Evolutionary conservation across 2,888 invertebrate genomes (phyloP), one percentile per base, ranked within the genome.

Genomic region (Rhodophaea formosa): DNA sequence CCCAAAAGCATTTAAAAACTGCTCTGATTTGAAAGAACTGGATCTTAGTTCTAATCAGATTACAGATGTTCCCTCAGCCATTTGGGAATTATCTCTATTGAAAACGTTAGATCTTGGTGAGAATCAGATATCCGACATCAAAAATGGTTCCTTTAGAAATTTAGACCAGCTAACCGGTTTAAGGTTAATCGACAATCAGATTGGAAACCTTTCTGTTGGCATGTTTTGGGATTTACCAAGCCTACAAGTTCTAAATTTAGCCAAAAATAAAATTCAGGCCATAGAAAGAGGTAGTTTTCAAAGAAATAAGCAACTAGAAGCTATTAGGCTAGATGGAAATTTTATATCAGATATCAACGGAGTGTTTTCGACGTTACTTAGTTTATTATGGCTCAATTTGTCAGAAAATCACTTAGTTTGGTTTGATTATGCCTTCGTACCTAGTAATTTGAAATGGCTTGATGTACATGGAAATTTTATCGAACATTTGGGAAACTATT

Each of bases 371-470:
- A 95, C 96, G 32, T 90, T 98, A 59, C 93, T 95, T 30, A 96
- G 95, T 68, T 92, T 98, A 58, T 87, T 97, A 70, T 96, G 97
- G 95, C 89, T 98, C 55, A 97, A 97, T 89, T 92, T 97, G 49
- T 97, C 97, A 8, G 96, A 97, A 84, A 97, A 97, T 88, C 96
- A 96, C 84, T 92, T 98, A 73, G 95, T 96, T 51, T 97, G 97
- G 96, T 97, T 98, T 84, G 97, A 97, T 84, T 97, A 97, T 74
- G 97, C 97, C 23, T 96, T 97, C 76, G 95, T 97, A 68, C 97
- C 97, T 0, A 95, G 94, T 63, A 96, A 96, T 80, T 92, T 98
- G 43, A 96, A 96, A 84, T 97, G 97, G 96, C 88, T 98, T 70
- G 97, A 97, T 74, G 95, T 97, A 62, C 97, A 97, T 77, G 95